Percentiles rank a stretch among this genome's conserved stretches.
Conservation (phyloP, 2,888 invertebrate species). For the Coelinius sp. region DNA sequence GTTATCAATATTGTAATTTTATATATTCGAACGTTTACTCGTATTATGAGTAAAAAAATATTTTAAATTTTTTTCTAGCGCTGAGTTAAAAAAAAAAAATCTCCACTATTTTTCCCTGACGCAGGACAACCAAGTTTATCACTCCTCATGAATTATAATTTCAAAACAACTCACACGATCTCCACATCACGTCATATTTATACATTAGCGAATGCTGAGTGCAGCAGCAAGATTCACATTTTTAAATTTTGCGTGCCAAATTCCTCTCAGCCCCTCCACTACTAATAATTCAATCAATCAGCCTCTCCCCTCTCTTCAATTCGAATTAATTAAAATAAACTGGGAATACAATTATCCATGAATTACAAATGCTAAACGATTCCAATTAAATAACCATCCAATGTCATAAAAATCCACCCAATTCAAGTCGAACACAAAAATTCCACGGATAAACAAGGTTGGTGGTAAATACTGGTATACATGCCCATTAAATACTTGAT, state of each 20-base stretch:
- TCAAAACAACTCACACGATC: background rate
- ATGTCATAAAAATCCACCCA: background rate
- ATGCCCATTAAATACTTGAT: conserved; percentile 2
- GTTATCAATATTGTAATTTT: background rate
- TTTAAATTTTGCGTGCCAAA: background rate
- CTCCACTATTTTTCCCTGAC: background rate
- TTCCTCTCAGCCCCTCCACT: background rate
- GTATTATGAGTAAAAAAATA: background rate
- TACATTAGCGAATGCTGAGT: background rate
- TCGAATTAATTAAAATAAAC: background rate
- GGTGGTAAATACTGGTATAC: background rate
- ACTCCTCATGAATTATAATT: background rate
- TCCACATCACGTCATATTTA: background rate
- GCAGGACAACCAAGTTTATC: background rate
- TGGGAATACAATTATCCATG: background rate
- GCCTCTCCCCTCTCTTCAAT: too few species aligned
- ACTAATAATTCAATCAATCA: background rate
- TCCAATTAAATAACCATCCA: background rate
- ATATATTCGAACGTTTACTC: background rate
- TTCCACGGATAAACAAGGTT: background rate
- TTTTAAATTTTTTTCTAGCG: background rate
- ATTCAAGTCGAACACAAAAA: background rate
- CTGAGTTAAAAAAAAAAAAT: background rate
- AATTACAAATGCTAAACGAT: conserved; percentile 6
- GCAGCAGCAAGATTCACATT: background rate